Evolutionary conservation across 2,113 vertebrate genomes (phyloP), one percentile per base, ranked within the genome.

Genomic region (Peromyscus californicus): DNA sequence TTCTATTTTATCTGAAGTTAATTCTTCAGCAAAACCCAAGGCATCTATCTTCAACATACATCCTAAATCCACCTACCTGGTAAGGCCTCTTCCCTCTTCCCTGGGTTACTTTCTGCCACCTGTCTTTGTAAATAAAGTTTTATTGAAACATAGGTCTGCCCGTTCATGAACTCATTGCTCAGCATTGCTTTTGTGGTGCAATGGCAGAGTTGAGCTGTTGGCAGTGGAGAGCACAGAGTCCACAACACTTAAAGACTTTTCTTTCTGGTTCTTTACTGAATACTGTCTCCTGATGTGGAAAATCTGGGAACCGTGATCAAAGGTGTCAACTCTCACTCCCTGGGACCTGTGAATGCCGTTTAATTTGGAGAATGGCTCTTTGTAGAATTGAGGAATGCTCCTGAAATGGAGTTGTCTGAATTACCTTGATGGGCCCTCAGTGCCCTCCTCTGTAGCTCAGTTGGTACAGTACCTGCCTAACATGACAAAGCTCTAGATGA

Each of bases 321-420:
- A 93, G 75, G 84, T 85, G 57, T 36, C 11, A 51, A 29, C 3
- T 65, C 31, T 33, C 76, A 16, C 79, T 88, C 87, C 42, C 39
- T 39, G 63, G 85, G 79, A 91, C 33, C 26, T 74, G 45, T 80
- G 74, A 84, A 79, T 51, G 11, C 88, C 31, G 51, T 24, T 29
- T 94, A 69, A 51, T 79, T 90, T 67, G 39, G n/a, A 45, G 61
- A 90, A 90, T 88, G 29, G 13, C 12, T 91, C 69, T 90, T 95
- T 80, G 75, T 10, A 51, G 51, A 45, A 6, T 17, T 79, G 90
- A 78, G 48, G 67, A 65, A 93, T 59, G n/a, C 26, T 88, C 61
- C 90, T 84, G 39, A 93, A 84, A 57, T 78, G 51, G 45, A 59
- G n/a, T 42, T 17, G n/a, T 84, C n/a, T 63, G 57, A 42, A 42